Conservation (phyloP, 1,140 invertebrate species). For the Tyrophagus putrescentiae region DNA sequence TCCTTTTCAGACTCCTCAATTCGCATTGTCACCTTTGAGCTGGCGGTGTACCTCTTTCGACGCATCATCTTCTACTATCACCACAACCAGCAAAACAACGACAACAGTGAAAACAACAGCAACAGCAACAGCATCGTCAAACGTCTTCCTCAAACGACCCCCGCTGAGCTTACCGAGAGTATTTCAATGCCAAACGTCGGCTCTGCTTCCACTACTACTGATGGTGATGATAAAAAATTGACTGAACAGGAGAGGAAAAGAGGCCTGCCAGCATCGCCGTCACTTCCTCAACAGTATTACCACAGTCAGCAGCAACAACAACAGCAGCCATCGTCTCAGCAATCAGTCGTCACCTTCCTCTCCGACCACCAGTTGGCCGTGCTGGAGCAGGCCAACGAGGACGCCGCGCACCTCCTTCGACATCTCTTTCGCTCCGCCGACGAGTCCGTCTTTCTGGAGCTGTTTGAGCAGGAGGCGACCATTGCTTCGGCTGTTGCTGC, state of each 20-base stretch:
- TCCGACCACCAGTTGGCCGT: constrained; percentile 48
- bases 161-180: no score
- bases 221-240: no score
- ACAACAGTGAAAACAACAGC: neutral
- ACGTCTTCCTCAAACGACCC: no score
- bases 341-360: constrained; percentile 31
- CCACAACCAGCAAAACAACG: neutral
- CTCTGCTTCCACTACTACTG: no score
- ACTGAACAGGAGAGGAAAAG: no score
- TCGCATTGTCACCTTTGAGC: constrained; percentile 9
- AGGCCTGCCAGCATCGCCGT: no score
- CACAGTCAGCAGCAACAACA: no score
- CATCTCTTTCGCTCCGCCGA: constrained; percentile 97
- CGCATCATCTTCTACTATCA: neutral
- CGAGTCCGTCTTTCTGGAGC: constrained; percentile 71
- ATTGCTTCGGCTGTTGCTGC: no score
- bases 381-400: constrained; percentile 62
- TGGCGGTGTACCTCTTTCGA: constrained; percentile 2
- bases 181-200: no score
- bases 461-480: constrained; percentile 97
- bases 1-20: neutral
- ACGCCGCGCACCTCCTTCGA: constrained; percentile 65
- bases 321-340: no score
- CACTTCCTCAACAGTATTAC: no score
- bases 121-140: no score